Conservation (phyloP, 2,113 vertebrate genomes). For the Orthochromis indermauri region DNA sequence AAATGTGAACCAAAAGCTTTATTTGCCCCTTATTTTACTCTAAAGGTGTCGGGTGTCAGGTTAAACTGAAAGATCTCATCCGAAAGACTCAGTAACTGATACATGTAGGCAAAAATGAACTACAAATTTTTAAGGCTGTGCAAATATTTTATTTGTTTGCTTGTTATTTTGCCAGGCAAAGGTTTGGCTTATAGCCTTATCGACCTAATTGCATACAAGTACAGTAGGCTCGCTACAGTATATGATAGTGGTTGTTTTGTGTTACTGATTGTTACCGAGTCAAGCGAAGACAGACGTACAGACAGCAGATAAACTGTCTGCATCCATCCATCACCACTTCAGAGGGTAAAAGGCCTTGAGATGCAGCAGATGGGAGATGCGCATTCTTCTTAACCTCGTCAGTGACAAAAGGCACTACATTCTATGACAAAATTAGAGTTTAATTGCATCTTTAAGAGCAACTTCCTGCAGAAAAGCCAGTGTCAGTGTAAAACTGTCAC, state of each 20-base stretch:
- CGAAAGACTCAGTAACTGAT: background rate
- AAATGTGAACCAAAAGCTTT: background rate
- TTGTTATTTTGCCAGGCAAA: background rate
- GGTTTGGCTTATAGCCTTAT: background rate
- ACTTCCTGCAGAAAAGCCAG: background rate
- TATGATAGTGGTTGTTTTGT: background rate
- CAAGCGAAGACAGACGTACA: background rate
- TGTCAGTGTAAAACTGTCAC: background rate
- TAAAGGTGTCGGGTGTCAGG: background rate
- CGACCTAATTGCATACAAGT: background rate
- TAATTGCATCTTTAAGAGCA: background rate
- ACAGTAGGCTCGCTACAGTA: background rate
- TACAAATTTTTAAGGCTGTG: background rate
- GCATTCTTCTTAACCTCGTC: background rate
- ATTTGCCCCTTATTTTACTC: background rate
- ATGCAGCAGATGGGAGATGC: background rate
- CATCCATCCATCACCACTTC: conserved; percentile 31
- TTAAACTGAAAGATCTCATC: background rate
- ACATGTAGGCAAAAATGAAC: background rate
- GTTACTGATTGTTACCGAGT: background rate
- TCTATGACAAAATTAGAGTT: background rate
- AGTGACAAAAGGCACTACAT: background rate
- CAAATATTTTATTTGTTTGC: background rate
- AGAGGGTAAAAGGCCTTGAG: conserved; percentile 18
- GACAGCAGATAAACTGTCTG: background rate